A percentile compares a stretch with the other conserved stretches of the same genome.
phyloP scores from a whole-genome alignment of 2,113 vertebrate genomes.

The Columba janthina region DNA sequence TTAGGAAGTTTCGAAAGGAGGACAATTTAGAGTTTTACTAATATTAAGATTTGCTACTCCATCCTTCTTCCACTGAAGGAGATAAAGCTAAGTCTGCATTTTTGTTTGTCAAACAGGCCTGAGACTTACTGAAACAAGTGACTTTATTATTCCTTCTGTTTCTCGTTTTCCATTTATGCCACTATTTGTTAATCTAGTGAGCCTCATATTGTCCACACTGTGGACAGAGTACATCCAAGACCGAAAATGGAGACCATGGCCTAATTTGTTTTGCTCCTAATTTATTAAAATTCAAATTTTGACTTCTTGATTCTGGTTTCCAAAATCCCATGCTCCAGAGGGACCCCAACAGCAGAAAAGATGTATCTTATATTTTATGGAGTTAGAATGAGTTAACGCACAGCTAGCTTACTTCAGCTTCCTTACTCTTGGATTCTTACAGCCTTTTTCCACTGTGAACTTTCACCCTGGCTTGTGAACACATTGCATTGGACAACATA shows the following conservation, averaged over 20 bases:
- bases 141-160: not conserved
- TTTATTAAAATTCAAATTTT: not conserved
- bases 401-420: not conserved
- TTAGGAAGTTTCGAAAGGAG: not conserved
- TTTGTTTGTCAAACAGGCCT: not conserved
- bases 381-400: not conserved
- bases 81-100: not conserved
- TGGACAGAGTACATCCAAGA: not conserved
- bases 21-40: not conserved
- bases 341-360: not conserved
- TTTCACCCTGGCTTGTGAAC: not conserved
- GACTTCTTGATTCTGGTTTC: not conserved
- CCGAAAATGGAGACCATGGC: not conserved
- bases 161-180: not conserved
- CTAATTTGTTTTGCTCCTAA: not conserved
- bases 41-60: not conserved
- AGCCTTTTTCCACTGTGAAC: not conserved
- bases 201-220: not conserved
- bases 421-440: not conserved
- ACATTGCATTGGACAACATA: not conserved
- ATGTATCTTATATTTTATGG: not conserved
- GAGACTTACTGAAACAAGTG: not conserved
- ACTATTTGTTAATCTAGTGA: not conserved
- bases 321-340: not conserved
- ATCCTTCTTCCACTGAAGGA: not conserved